These are phyloP conservation scores for Taphrorychus bicolor DNA, from an alignment of 2,888 invertebrate species.

Conservation along the genomic window DNA sequence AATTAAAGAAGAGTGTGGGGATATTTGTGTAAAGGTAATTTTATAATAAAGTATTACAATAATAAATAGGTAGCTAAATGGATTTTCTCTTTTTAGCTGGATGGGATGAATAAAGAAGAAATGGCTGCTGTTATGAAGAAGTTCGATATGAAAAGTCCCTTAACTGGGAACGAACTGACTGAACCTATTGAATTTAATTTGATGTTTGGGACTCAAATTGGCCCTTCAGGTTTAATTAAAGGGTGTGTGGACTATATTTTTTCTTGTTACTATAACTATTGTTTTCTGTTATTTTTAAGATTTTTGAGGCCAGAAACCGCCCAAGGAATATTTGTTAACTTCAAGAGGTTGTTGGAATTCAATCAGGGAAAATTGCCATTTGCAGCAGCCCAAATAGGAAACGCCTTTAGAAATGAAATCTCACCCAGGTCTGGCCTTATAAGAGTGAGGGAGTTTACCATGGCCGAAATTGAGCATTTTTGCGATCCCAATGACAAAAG, in stretches of 20 bases:
- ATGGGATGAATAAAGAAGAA: slow-evolving; percentile 90
- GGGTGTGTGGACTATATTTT: too few relatives aligned
- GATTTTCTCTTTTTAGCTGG: slow-evolving; percentile 63
- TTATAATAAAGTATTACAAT: not conserved
- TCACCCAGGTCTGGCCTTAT: slow-evolving; percentile 96
- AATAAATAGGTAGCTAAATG: slow-evolving; percentile 25
- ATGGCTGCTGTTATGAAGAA: slow-evolving; percentile 85
- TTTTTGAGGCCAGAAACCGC: slow-evolving; percentile 98
- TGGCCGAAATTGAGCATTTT: slow-evolving; percentile 99
- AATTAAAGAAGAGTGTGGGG: slow-evolving; percentile 75
- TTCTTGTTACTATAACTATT: too few relatives aligned
- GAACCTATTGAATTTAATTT: slow-evolving; percentile 98
- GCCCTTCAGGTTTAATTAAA: slow-evolving; percentile 93
- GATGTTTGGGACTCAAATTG: slow-evolving; percentile 98
- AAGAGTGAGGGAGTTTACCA: slow-evolving; percentile 97
- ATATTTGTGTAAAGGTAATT: slow-evolving; percentile 74
- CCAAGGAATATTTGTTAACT: slow-evolving; percentile 99
- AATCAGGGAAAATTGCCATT: slow-evolving; percentile 96
- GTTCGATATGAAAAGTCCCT: slow-evolving; percentile 93
- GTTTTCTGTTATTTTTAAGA: slow-evolving; percentile 57
- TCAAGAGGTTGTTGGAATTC: slow-evolving; percentile 95
- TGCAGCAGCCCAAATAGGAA: slow-evolving; percentile 98
- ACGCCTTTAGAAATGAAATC: slow-evolving; percentile 98
- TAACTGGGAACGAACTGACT: slow-evolving; percentile 92
- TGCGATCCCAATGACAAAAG: slow-evolving; percentile 89